Evolutionary conservation across 2,113 vertebrate species (phyloP), one percentile per base, ranked within the genome.

Genomic region (Tachysurus vachellii): DNA sequence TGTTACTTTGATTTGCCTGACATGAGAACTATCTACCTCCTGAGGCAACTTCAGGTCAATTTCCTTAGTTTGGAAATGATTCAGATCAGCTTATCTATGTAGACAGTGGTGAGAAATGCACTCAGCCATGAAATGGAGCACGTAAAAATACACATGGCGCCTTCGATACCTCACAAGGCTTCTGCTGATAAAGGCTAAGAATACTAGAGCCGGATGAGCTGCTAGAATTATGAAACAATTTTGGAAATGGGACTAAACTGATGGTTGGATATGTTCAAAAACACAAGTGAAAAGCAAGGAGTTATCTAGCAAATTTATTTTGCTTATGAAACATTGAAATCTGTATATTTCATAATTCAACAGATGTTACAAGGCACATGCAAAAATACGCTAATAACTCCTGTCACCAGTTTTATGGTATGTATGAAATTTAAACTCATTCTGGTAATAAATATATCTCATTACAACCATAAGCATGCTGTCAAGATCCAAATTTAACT

Each of bases 21-120:
- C 50, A 85, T 68, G 77, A 86, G 92, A 91, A 89, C 28, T 87
- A 88, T 86, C 88, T 84, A 80, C 80, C 76, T 88, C 89, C 86
- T 83, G 68, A 87, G 89, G 90, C 77, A 91, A 88, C 88, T 89
- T 82, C 80, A 87, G 91, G 88, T 91, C 89, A 88, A 88, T 90
- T 90, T 89, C 87, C 89, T 88, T 91, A 90, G 90, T 93, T 94
- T 91, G 91, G 85, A 85, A 84, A 91, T 93, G 91, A 91, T 88
- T 92, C 89, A 83, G 88, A 92, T 92, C 91, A 90, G 91, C 93
- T 94, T 93, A 92, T 93, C 92, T 93, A 87, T 87, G 88, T 84
- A 80, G 80, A 86, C 89, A 89, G 88, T 82, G 85, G 89, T 86
- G 90, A 85, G 85, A 84, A 88, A 91, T 86, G 88, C 92, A 90